Conservation (phyloP, 2,113 vertebrate species). For the Sisor rabdophorus region DNA sequence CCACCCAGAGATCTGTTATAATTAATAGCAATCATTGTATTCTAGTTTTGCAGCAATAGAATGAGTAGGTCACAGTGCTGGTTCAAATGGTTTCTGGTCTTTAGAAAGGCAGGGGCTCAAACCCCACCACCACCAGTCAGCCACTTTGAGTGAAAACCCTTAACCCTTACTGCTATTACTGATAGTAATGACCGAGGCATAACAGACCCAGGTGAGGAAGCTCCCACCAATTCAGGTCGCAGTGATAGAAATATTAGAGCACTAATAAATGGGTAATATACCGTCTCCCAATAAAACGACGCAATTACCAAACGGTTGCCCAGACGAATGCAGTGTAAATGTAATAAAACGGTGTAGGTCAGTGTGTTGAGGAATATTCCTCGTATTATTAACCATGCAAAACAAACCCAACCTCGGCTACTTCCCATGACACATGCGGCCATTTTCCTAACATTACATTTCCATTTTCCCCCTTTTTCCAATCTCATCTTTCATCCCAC, state of each 20-base stretch:
- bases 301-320: neutral
- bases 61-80: too few species aligned
- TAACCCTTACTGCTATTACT: too few species aligned
- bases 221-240: too few species aligned
- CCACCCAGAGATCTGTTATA: too few species aligned
- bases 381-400: neutral
- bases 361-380: neutral
- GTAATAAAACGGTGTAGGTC: neutral
- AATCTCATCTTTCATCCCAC: conserved; percentile 3
- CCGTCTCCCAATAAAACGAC: neutral
- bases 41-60: too few species aligned
- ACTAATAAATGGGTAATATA: neutral
- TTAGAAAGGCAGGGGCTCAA: too few species aligned
- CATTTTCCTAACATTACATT: neutral
- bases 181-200: too few species aligned
- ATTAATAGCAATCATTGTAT: too few species aligned
- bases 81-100: too few species aligned
- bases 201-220: neutral
- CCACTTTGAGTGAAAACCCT: too few species aligned
- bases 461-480: neutral
- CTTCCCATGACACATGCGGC: neutral
- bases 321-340: neutral
- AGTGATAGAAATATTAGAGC: too few species aligned
- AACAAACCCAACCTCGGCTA: neutral
- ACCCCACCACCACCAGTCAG: too few species aligned